Conservation (phyloP, 1,140 invertebrate genomes). For the Latrodectus geometricus region DNA sequence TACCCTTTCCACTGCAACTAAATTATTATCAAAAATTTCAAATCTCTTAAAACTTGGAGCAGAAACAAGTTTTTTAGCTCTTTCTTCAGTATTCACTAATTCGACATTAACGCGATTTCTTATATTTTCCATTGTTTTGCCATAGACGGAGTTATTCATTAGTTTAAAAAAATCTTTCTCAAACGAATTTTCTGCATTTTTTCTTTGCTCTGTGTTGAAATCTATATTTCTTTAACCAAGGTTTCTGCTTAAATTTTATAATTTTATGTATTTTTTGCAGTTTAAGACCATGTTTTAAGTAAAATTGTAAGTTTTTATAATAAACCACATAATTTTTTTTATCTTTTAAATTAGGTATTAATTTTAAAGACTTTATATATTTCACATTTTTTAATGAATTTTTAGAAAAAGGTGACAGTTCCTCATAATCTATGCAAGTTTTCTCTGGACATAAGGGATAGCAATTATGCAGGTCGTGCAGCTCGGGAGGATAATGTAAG, state of each 20-base stretch:
- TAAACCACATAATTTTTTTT: conserved; percentile 71
- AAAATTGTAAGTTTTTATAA: conserved; percentile 71
- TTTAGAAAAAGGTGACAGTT: not conserved
- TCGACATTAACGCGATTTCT: not conserved
- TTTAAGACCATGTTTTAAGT: conserved; percentile 67
- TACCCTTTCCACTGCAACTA: not conserved
- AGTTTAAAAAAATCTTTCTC: conserved; percentile 54
- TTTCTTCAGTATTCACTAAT: not conserved
- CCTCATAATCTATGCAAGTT: conserved; percentile 37
- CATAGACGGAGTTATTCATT: conserved; percentile 5
- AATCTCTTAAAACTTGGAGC: not conserved
- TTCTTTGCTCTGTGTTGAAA: conserved; percentile 67
- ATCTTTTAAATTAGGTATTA: conserved; percentile 33
- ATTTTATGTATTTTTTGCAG: conserved; percentile 63
- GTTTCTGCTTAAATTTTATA: conserved; percentile 62
- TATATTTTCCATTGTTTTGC: conserved; percentile 6
- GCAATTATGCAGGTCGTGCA: conserved; percentile 67
- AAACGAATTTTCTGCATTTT: conserved; percentile 65
- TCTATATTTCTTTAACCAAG: conserved; percentile 52
- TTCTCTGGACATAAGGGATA: conserved; percentile 68
- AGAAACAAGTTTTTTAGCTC: too few relatives aligned
- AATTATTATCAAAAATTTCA: conserved; percentile 49
- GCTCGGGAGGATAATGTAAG: not conserved
- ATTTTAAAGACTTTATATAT: conserved; percentile 5
- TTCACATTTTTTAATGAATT: not conserved